Percentiles rank a stretch among this genome's conserved stretches.
Evolutionary conservation across 1,140 invertebrate species (phyloP).

Genomic region (Apolygus lucorum): DNA sequence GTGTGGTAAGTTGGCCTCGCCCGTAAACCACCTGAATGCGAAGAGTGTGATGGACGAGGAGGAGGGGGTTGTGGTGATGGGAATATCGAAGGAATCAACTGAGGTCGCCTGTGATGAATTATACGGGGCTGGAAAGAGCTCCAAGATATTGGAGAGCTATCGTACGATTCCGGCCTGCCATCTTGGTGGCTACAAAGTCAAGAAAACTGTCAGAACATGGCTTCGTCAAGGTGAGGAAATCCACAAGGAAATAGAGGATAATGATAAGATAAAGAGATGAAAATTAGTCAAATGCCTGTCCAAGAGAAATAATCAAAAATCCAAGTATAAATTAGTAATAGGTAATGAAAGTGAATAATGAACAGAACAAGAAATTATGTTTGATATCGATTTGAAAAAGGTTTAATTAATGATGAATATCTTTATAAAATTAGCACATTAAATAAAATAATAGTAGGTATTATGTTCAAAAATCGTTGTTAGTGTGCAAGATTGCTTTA

Average conservation of each 20-base stretch:
- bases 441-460: too few relatives aligned
- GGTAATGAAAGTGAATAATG: not conserved
- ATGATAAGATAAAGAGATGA: not conserved
- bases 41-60: not conserved
- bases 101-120: constrained; percentile 18
- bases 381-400: too few relatives aligned
- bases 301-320: not conserved
- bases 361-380: too few relatives aligned
- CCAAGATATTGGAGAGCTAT: constrained; percentile 16
- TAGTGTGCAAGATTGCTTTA: too few relatives aligned
- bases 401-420: too few relatives aligned
- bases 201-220: constrained; percentile 4
- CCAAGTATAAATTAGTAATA: not conserved
- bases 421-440: too few relatives aligned
- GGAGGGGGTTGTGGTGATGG: not conserved
- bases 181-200: constrained; percentile 20
- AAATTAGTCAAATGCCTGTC: not conserved
- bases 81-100: not conserved
- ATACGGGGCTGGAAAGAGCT: constrained; percentile 14
- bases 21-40: not conserved
- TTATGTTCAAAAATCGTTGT: too few relatives aligned
- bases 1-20: not conserved
- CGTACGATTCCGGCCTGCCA: not conserved
- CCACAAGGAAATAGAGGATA: not conserved
- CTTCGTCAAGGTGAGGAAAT: not conserved